A percentile compares a stretch with the other conserved stretches of the same genome.
Conservation (phyloP, 2,888 invertebrate species). For the Punctoribates punctum region DNA sequence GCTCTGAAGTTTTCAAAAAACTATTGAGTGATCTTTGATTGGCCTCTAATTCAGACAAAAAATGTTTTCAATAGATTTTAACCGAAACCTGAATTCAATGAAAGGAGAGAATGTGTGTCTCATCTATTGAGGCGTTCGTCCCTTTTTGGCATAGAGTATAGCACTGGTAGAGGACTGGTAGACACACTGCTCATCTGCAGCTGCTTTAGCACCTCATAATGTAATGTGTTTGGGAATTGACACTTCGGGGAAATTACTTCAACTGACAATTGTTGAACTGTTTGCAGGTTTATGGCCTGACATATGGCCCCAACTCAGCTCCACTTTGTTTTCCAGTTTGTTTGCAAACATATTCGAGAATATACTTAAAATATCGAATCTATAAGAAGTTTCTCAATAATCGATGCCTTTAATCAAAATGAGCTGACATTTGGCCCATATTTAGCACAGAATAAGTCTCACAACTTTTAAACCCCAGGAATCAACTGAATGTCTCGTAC, state of each 20-base stretch:
- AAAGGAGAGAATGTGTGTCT: not conserved
- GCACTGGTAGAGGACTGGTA: not conserved
- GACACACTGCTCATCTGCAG: constrained; percentile 26
- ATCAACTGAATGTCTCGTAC: too few species aligned
- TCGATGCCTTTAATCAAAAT: too few species aligned
- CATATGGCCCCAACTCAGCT: constrained; percentile 2
- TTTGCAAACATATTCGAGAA: not conserved
- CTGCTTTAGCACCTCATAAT: constrained; percentile 29
- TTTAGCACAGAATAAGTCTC: too few species aligned
- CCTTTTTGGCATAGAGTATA: not conserved
- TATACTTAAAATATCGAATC: not conserved
- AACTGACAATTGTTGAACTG: constrained; percentile 29
- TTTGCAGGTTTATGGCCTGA: constrained; percentile 5
- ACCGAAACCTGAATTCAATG: not conserved
- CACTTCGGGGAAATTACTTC: constrained; percentile 31
- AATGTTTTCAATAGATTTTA: not conserved
- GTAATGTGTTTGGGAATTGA: constrained; percentile 35
- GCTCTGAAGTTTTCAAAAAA: too few species aligned
- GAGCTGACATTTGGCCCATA: too few species aligned
- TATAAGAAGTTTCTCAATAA: not conserved
- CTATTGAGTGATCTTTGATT: too few species aligned
- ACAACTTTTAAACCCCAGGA: too few species aligned
- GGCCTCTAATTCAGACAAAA: too few species aligned
- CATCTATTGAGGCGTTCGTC: constrained; percentile 5
- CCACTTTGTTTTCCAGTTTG: not conserved